These are phyloP conservation scores for Dione vanillae DNA, from an alignment of 2,888 invertebrate species.

Conservation along the genomic window DNA sequence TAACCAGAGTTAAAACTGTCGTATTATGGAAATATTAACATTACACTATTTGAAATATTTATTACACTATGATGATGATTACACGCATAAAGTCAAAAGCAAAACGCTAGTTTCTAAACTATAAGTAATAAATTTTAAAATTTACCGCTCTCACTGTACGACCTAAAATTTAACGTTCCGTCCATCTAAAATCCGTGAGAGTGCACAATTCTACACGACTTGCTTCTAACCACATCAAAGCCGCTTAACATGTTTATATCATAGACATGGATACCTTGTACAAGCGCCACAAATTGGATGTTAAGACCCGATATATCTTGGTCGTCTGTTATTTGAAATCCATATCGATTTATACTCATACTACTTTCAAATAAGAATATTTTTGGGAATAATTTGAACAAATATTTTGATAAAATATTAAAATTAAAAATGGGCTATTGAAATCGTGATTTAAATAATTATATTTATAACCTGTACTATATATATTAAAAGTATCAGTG, in stretches of 20 bases:
- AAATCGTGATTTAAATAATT: no score
- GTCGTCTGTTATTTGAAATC: neutral
- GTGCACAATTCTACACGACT: slow-evolving; percentile 23
- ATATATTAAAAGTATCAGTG: no score
- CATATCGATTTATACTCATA: neutral
- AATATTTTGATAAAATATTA: neutral
- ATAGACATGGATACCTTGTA: slow-evolving; percentile 14
- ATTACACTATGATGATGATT: no score
- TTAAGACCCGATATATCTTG: slow-evolving; percentile 9
- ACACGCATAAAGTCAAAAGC: neutral
- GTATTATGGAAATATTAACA: neutral
- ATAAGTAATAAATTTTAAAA: no score
- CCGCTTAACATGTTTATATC: slow-evolving; percentile 22
- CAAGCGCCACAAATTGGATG: slow-evolving; percentile 17
- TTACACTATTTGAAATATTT: no score
- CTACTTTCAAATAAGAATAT: neutral
- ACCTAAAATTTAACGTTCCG: neutral
- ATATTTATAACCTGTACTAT: no score
- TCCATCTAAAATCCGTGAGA: neutral
- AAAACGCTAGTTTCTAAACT: slow-evolving; percentile 7
- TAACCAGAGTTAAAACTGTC: neutral
- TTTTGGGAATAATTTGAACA: neutral
- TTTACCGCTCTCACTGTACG: neutral
- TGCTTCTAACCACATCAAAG: slow-evolving; percentile 23
- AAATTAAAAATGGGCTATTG: no score